Evolutionary conservation across 37 sponge, comb jelly and placozoan genomes (phyloP), one percentile per base, ranked within the genome.

Genomic region (Haliclona indistincta): DNA sequence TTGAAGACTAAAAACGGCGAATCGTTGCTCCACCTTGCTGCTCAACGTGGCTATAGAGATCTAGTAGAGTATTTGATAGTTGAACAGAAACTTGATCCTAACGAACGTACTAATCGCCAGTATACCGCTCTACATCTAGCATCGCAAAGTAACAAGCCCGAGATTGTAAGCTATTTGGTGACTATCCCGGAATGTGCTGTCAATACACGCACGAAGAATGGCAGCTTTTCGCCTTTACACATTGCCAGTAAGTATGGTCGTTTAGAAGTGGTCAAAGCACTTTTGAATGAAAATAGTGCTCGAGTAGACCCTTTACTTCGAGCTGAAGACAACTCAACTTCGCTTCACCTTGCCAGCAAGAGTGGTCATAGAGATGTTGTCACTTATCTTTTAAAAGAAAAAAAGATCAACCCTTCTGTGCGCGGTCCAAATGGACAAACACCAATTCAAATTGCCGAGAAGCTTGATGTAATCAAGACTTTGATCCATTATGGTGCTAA

Each of bases 401-500:
- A 58, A 1, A 73, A 73, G n/a, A 43, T 74, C 38, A 36, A 74
- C 49, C 83, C 76, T 15, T 67, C 74, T n/a, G 5, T 20, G 2
- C 60, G 20, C 0, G 75, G 53, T 22, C 63, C 29, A 29, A 15
- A 32, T 2, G 44, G 38, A 1, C n/a, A 52, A 35, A 37, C 62
- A 13, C 76, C 76, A 26, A 66, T 75, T 5, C 53, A 75, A 58
- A 39, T 66, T 23, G 43, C 76, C 1, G 23, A 58, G 19, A 69
- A 83, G 20, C 36, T 49, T 1, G 70, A 67, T 32, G 40, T 61
- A 28, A 68, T 68, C 37, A 83, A 25, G 61, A 44, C 56, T 25
- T 75, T 83, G 5, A 67, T 83, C 20, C 61, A 63, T 4, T 13
- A 71, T 30, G 83, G 83, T 28, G 76, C 76, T 53, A 74, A 67